Base-by-base conservation (phyloP, 2,797 vertebrate genomes). In the Rhadinocentrus ornatus region DNA sequence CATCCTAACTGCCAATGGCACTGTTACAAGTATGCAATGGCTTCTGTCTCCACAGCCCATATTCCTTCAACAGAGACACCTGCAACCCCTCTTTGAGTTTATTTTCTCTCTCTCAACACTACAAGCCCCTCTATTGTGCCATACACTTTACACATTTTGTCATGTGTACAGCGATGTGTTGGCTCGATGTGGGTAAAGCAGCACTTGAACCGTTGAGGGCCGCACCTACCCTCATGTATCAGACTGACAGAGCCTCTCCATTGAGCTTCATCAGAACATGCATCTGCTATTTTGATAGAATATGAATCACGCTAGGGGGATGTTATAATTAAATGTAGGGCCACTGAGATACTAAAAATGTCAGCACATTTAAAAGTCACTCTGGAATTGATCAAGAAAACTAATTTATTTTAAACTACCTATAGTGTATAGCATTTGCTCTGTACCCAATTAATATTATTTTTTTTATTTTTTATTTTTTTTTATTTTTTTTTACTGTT, bases 31-130 rank as follows among this genome's bases (percentile, higher is more conserved):
- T 87, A 82, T 81, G 78, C 66, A 70, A 52, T 88, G 86, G 84
- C 85, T 71, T 79, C 77, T 84, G 82, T 80, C 83, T 66, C 76
- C 66, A 76, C 63, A 73, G 61, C 70, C 53, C 66, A 57, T 67
- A 66, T 75, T 88, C 71, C 73, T 78, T 73, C 71, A 79, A 50
- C 83, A 80, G 71, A 84, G 78, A 83, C 91, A 90, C 87, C 89
- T 91, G 90, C 88, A 81, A n/a, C 60, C 73, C 55, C 55, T 27
- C 58, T 54, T 69, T 80, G 50, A 65, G 37, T 67, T 67, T 34
- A 44, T 62, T 75, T 20, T 57, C 37, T 59, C 10, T 50, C n/a
- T 18, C 56, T 63, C 50, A 3, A 2, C 20, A 27, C 53, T 9
- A 74, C 84, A 77, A 73, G 64, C 73, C 66, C 66, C 65, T 22